phyloP scores from a whole-genome alignment of 2,113 vertebrate genomes.

The Heloderma charlesbogerti region DNA sequence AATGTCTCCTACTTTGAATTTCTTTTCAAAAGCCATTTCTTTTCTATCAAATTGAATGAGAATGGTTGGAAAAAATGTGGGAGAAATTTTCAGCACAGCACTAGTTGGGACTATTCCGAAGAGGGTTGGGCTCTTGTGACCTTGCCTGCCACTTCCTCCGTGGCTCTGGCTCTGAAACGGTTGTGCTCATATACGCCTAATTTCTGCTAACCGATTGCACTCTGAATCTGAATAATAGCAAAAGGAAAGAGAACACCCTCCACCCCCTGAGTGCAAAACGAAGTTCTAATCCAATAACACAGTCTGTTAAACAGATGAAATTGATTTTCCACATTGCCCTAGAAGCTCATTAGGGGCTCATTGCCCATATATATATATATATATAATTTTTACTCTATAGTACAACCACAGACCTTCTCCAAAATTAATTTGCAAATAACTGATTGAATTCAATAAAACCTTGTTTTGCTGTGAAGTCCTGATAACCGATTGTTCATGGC shows the following conservation, averaged over 20 bases:
- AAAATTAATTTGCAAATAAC: background rate
- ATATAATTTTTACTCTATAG: too few species aligned
- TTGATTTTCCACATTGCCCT: background rate
- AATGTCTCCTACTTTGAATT: too few species aligned
- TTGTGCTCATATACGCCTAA: too few species aligned
- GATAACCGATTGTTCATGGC: background rate
- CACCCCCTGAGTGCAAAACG: background rate
- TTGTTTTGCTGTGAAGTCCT: background rate
- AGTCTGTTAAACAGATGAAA: background rate
- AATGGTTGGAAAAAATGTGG: too few species aligned
- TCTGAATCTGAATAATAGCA: background rate
- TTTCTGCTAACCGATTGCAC: background rate
- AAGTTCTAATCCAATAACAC: background rate
- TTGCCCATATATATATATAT: too few species aligned
- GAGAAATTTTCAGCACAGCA: too few species aligned
- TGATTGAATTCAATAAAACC: background rate
- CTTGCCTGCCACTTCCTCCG: background rate
- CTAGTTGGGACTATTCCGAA: too few species aligned
- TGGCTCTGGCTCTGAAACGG: background rate
- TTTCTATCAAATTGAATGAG: too few species aligned
- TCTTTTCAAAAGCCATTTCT: too few species aligned
- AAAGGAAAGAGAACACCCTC: background rate
- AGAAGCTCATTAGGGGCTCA: background rate
- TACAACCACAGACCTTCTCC: background rate
- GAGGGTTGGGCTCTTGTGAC: too few species aligned